Base-by-base conservation (phyloP, 2,113 vertebrate species). In the Channa maculata region DNA sequence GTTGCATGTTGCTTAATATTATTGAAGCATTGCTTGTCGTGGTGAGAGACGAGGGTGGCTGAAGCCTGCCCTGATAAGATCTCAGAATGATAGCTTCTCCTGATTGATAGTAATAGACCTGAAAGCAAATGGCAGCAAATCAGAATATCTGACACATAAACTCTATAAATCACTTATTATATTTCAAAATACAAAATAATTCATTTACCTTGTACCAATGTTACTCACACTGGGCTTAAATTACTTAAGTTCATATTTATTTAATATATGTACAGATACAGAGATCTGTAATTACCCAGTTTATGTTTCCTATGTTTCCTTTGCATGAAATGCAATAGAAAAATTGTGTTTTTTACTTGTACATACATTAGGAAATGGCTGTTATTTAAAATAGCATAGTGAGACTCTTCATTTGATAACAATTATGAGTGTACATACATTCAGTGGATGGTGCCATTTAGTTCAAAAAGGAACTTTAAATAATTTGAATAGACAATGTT, bases 1-100 rank as follows among this genome's bases (percentile, higher is more conserved):
- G 77, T 43, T 95, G 93, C 93, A 96, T 94, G 68, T 94, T 91
- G 14, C 65, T 91, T 72, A 97, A 96, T 7, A 90, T 92, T 83
- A 97, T 93, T 1, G 95, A 95, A 12, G 95, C 95, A 0, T 96
- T 97, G 6, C 0, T 66, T 52, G 57, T 60, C 3, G 1, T 41
- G 62, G 77, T 91, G 33, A 93, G 92, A 49, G 53, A 62, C 11
- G 77, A 79, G 15, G 93, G 90, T 12, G 88, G 84, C 53, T 86
- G 89, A 71, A 97, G 63, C 59, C 96, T 93, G n/a, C 41, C 38
- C 50, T 61, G 0, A 3, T 85, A 93, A 10, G 15, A 0, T 1
- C 9, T 5, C 2, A 46, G 0, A 45, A 88, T 59, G 9, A 57
- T 12, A 4, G 49, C n/a, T 3, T 65, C 3, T 55, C 88, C 91